phyloP scores from a whole-genome alignment of 2,888 invertebrate species.

The Pollenia labialis region DNA sequence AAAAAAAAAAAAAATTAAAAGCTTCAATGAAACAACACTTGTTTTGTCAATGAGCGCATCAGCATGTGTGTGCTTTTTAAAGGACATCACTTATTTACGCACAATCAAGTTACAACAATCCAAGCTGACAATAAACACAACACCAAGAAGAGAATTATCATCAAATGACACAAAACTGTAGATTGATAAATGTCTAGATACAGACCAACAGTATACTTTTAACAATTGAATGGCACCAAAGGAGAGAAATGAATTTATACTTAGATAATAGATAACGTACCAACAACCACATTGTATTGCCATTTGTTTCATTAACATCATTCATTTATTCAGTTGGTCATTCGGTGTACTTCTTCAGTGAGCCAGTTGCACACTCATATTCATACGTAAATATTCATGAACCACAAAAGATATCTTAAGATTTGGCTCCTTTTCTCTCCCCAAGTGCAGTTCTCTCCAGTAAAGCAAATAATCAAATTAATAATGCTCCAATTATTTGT shows the following conservation, averaged over 20 bases:
- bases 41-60: conserved; percentile 34
- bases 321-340: conserved; percentile 41
- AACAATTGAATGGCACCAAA: not conserved
- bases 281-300: conserved; percentile 49
- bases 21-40: conserved; percentile 53
- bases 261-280: conserved; percentile 51
- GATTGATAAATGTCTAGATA: conserved; percentile 4
- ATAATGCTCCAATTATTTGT: conserved; percentile 75
- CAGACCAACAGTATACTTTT: conserved; percentile 10
- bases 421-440: conserved; percentile 49
- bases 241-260: not conserved
- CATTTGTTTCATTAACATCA: conserved; percentile 63
- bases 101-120: conserved; percentile 54
- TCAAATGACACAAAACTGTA: conserved; percentile 2
- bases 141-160: conserved; percentile 22
- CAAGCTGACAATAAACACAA: conserved; percentile 4
- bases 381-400: conserved; percentile 10
- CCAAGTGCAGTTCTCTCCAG: conserved; percentile 69
- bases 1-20: conserved; percentile 5
- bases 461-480: conserved; percentile 75
- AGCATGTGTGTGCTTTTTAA: conserved; percentile 10
- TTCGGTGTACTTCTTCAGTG: not conserved
- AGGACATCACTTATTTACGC: conserved; percentile 46
- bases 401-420: conserved; percentile 27
- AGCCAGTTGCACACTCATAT: not conserved